A percentile compares a stretch with the other conserved stretches of the same genome.
Evolutionary conservation across 2,797 vertebrate species (phyloP).

Genomic region (Macropus fuliginosus): DNA sequence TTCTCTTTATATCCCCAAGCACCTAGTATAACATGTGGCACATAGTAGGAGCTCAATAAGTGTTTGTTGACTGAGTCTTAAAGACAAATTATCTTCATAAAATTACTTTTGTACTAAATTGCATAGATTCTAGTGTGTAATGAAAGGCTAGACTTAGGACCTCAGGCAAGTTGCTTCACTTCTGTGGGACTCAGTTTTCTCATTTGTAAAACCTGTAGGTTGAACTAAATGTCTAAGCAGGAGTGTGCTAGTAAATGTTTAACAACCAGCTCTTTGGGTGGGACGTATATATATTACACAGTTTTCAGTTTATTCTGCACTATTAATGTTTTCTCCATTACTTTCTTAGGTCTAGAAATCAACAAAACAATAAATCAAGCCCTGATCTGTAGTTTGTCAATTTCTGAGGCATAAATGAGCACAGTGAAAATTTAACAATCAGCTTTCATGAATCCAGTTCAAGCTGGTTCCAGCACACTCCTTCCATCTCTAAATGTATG

Average conservation of each 20-base stretch:
- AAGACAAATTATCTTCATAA: neutral
- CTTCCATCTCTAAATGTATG: neutral
- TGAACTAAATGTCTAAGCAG: neutral
- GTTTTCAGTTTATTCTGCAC: neutral
- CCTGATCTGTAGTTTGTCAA: neutral
- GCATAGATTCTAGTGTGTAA: neutral
- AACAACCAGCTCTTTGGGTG: neutral
- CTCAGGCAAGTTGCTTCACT: neutral
- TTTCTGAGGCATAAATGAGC: neutral
- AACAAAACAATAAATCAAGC: neutral
- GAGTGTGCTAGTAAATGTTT: neutral
- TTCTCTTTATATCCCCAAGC: neutral
- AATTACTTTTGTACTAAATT: neutral
- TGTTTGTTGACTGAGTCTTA: neutral
- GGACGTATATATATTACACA: neutral
- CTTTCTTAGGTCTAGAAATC: neutral
- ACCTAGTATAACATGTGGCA: neutral
- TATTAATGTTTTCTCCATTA: neutral
- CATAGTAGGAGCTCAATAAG: neutral
- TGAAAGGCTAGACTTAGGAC: neutral
- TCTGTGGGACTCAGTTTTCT: neutral
- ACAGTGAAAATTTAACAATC: neutral
- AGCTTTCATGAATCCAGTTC: neutral
- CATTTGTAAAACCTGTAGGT: neutral
- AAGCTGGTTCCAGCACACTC: neutral